Evolutionary conservation across 2,113 vertebrate genomes (phyloP), one percentile per base, ranked within the genome.

Genomic region (Apaloderma vittatum): DNA sequence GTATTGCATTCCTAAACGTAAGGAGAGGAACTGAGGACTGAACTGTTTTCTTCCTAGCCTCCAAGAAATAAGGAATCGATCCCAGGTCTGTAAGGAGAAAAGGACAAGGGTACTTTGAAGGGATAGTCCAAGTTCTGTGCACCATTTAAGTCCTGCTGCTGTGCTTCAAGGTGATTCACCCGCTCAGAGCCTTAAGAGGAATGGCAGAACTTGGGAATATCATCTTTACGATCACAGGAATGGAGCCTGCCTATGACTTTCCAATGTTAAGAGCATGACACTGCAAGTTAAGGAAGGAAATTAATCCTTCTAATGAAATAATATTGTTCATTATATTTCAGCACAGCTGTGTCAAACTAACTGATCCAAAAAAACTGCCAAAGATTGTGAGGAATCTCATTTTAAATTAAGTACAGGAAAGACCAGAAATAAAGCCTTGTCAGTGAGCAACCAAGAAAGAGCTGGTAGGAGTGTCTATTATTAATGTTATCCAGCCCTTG

Each of bases 391-490:
- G 12, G 36, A 76, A 68, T 46, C 2, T 92, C 11, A n/a, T 70
- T 92, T 93, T 67, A 90, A 79, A 92, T 49, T 78, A 76, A 92
- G 48, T 16, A 20, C 16, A 63, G 12, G 36, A 81, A 73, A 85
- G 54, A 76, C 40, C 43, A 73, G 29, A 91, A 89, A 85, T 67
- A 89, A 71, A 59, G 14, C 23, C 37, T 49, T 68, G 14, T 34
- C 49, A 36, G 62, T 20, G 24, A 97, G 36, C 40, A 88, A 36
- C 26, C 40, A 63, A 24, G 43, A 90, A 61, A 81, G 27, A 90
- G 57, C 32, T 88, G 58, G 73, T 91, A 90, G 84, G 52, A 52
- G 36, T 48, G 40, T 75, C 52, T 87, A 78, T 91, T 96, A 87
- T 94, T 94, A 68, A 93, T 81, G 86, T 71, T 54, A 71, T 63